Evolutionary conservation across 2,888 invertebrate species (phyloP).

Genomic region (Drosophila parthenogenetica): DNA sequence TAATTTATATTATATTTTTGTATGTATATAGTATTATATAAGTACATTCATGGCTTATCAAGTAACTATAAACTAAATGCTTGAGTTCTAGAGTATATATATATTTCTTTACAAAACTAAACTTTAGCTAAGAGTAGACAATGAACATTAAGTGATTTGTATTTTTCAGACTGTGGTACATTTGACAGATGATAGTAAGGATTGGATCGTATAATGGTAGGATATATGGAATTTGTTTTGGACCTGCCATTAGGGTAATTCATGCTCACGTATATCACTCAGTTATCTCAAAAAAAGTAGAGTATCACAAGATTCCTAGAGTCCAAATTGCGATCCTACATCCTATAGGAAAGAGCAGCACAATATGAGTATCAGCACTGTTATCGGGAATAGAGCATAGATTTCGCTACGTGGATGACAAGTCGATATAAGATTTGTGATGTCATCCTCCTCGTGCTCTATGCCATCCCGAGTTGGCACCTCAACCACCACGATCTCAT

Average conservation of each 20-base stretch:
- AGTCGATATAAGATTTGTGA: slow-evolving; percentile 90
- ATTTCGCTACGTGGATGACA: slow-evolving; percentile 92
- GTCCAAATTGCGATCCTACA: slow-evolving; percentile 7
- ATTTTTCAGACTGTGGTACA: slow-evolving; percentile 68
- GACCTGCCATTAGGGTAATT: slow-evolving; percentile 26
- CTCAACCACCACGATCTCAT: slow-evolving; percentile 93
- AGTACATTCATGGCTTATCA: slow-evolving; percentile 6
- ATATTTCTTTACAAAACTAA: slow-evolving; percentile 31
- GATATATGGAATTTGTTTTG: slow-evolving; percentile 21
- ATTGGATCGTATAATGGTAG: slow-evolving; percentile 8
- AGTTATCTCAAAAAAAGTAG: slow-evolving; percentile 52
- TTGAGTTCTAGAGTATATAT: slow-evolving; percentile 43
- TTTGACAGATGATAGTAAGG: slow-evolving; percentile 14
- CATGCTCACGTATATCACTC: slow-evolving; percentile 65
- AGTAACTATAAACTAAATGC: slow-evolving; percentile 48
- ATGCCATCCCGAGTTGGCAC: slow-evolving; percentile 93
- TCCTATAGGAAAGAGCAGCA: slow-evolving; percentile 92
- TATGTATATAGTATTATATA: slow-evolving; percentile 45
- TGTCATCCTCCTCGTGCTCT: slow-evolving; percentile 90
- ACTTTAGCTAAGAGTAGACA: slow-evolving; percentile 5
- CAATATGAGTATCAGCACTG: slow-evolving; percentile 90
- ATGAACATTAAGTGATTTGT: slow-evolving; percentile 55
- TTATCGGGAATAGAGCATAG: slow-evolving; percentile 92
- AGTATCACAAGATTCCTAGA: slow-evolving; percentile 67
- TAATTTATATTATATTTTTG: slow-evolving; percentile 21